A percentile compares a stretch with the other conserved stretches of the same genome.
These are phyloP conservation scores for Pteropus alecto DNA, from an alignment of 2,113 vertebrate genomes.

Conservation along the genomic window DNA sequence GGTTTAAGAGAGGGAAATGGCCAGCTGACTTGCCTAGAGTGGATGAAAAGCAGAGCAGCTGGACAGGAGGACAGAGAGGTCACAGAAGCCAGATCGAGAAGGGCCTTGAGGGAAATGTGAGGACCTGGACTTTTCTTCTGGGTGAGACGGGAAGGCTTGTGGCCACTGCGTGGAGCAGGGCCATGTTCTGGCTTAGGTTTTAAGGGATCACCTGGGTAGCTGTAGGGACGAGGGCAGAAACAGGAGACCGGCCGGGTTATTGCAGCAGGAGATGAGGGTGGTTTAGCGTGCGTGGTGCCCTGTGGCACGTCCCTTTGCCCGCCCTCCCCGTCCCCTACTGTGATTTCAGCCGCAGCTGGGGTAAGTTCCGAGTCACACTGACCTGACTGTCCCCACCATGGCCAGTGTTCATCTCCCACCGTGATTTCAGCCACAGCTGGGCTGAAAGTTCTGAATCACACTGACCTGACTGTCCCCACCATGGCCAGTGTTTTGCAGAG, in stretches of 20 bases:
- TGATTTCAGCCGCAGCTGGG: neutral
- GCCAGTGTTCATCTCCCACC: too few species aligned
- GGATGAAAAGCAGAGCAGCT: neutral
- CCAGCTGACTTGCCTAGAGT: rapidly evolving
- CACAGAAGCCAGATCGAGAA: neutral
- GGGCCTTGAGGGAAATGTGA: neutral
- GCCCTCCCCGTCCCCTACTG: too few species aligned
- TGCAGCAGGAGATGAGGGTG: rapidly evolving
- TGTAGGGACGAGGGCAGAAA: neutral
- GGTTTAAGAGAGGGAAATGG: neutral
- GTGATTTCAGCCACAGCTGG: neutral
- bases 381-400: neutral
- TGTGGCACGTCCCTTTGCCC: neutral
- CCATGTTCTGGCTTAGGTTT: rapidly evolving
- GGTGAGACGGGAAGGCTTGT: neutral
- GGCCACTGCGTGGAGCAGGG: neutral
- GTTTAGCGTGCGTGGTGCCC: too few species aligned
- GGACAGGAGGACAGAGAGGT: neutral
- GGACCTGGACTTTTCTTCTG: neutral
- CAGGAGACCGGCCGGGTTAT: neutral
- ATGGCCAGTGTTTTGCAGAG: neutral
- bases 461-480: neutral
- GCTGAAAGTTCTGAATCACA: neutral
- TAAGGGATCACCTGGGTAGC: neutral
- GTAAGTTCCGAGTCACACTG: neutral